A percentile compares a stretch with the other conserved stretches of the same genome.
Evolutionary conservation across 2,797 vertebrate species (phyloP).

Genomic region (Gallirallus australis): DNA sequence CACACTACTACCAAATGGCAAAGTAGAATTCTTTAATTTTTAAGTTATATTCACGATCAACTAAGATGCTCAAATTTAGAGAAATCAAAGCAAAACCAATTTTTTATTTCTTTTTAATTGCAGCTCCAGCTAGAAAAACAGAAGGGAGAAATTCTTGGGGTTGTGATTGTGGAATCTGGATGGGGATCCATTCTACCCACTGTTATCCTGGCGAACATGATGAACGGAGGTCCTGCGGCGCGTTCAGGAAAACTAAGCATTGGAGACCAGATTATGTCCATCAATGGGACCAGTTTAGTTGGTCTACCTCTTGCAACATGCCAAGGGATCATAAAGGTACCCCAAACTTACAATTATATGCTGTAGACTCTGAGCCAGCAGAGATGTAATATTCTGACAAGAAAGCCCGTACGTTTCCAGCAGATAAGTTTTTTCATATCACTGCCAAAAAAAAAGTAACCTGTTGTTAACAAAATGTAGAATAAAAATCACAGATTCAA

Average conservation of each 20-base stretch:
- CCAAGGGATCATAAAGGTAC: conserved; percentile 99
- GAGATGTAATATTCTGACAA: not conserved
- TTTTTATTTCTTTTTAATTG: not conserved
- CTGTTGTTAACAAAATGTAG: not conserved
- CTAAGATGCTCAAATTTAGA: not conserved
- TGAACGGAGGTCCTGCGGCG: conserved; percentile 96
- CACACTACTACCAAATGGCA: not conserved
- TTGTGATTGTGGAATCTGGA: conserved; percentile 98
- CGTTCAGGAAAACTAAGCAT: conserved; percentile 98
- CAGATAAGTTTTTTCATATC: not conserved
- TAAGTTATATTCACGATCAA: not conserved
- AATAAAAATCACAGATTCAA: not conserved
- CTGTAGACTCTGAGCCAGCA: not conserved
- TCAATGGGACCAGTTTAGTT: conserved; percentile 98
- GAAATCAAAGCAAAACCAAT: not conserved
- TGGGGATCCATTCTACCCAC: conserved; percentile 99
- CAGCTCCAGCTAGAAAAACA: conserved; percentile 97
- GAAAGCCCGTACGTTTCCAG: not conserved
- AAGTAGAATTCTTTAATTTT: not conserved
- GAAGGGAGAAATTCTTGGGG: conserved; percentile 97
- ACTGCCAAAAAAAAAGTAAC: not conserved
- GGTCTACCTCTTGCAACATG: conserved; percentile 98
- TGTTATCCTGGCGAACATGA: conserved; percentile 98
- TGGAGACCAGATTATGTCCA: conserved; percentile 99
- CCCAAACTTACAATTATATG: not conserved